A percentile compares a stretch with the other conserved stretches of the same genome.
Evolutionary conservation across 2,888 invertebrate species (phyloP).

Genomic region (Acholoe squamosa): DNA sequence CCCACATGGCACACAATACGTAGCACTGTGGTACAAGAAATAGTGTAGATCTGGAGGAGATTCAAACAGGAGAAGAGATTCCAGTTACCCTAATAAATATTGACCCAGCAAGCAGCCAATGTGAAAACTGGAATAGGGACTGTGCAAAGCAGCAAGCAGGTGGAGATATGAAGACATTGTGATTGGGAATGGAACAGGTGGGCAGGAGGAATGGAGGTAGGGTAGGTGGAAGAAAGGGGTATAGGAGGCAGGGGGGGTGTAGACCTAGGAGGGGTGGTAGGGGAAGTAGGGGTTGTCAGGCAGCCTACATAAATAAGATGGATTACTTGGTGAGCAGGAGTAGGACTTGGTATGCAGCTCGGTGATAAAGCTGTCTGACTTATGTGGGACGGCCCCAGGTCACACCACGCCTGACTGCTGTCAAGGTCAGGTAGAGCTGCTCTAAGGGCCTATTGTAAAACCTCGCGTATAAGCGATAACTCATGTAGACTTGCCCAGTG

Average conservation of each 20-base stretch:
- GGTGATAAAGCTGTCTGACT: constrained; percentile 46
- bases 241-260: not conserved
- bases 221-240: not conserved
- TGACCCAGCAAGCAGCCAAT: too few relatives aligned
- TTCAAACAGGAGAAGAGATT: too few relatives aligned
- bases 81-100: too few relatives aligned
- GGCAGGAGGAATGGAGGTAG: not conserved
- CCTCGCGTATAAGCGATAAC: too few relatives aligned
- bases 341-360: constrained; percentile 33
- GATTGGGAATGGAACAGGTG: not conserved
- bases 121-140: too few relatives aligned
- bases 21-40: too few relatives aligned
- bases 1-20: too few relatives aligned
- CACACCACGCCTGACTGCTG: constrained; percentile 10
- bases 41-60: too few relatives aligned
- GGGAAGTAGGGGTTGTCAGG: constrained; percentile 15
- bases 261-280: not conserved
- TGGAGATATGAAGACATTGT: too few relatives aligned
- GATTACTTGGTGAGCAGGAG: not conserved
- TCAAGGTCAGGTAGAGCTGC: not conserved
- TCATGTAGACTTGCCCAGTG: too few relatives aligned
- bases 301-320: constrained; percentile 44
- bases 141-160: too few relatives aligned
- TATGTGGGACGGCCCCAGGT: constrained; percentile 32
- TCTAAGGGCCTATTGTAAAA: not conserved